phyloP scores from a whole-genome alignment of 2,113 vertebrate species.

The Aegypius monachus region DNA sequence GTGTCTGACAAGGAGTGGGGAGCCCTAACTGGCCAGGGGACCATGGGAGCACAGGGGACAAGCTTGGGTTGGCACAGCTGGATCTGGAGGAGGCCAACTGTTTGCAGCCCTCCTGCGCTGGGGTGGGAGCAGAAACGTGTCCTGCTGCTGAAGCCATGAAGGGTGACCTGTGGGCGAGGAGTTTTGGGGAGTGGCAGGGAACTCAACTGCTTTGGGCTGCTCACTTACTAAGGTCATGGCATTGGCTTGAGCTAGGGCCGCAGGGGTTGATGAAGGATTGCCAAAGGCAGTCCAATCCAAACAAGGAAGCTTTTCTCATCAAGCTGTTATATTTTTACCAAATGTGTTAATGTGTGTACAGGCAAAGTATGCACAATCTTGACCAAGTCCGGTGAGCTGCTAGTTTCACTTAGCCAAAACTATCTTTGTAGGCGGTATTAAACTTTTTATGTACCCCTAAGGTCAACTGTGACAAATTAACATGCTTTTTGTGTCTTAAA shows the following conservation, averaged over 20 bases:
- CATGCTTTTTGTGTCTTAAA: background rate
- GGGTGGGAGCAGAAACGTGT: background rate
- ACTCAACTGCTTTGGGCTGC: background rate
- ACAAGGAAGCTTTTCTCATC: background rate
- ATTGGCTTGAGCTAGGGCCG: rapidly evolving
- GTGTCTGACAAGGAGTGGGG: background rate
- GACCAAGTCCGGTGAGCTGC: background rate
- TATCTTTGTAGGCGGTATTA: background rate
- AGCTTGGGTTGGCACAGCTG: background rate
- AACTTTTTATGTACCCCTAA: background rate
- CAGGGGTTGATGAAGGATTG: background rate
- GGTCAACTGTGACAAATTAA: background rate
- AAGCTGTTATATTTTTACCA: background rate
- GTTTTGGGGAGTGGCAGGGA: background rate
- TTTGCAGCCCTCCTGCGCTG: background rate
- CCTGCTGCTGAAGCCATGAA: background rate
- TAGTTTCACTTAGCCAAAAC: background rate
- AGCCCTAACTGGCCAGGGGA: background rate
- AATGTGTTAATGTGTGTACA: background rate
- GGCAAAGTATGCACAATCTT: background rate
- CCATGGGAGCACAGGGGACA: background rate
- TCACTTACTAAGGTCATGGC: background rate
- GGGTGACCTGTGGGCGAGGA: background rate
- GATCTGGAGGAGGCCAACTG: background rate
- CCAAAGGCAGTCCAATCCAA: background rate